Conservation (phyloP, 2,888 invertebrate genomes). For the Drosophila picticornis region DNA sequence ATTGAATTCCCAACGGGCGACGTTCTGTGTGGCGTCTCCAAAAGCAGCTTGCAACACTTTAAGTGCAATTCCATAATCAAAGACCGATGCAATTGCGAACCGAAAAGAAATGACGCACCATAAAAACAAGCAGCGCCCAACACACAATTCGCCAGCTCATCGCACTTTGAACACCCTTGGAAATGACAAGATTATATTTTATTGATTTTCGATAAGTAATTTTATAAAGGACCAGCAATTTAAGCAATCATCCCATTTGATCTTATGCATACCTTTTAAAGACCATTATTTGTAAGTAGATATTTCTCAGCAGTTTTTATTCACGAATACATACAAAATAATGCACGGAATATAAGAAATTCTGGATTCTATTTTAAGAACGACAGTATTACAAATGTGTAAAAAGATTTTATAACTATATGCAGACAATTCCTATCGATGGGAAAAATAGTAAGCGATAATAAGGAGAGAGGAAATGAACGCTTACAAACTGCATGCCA, state of each 20-base stretch:
- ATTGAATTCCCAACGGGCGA: conserved; percentile 13
- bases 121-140: conserved; percentile 55
- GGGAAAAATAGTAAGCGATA: not conserved
- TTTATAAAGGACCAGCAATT: not conserved
- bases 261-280: not conserved
- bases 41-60: conserved; percentile 64
- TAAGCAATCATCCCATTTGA: not conserved
- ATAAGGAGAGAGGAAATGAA: not conserved
- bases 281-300: not conserved
- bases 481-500: not conserved
- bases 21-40: conserved; percentile 25
- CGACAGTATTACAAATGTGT: not conserved
- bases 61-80: conserved; percentile 79
- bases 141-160: not conserved
- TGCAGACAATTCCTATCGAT: not conserved
- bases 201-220: not conserved
- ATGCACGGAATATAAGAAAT: not conserved
- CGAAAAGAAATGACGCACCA: conserved; percentile 63
- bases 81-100: conserved; percentile 50
- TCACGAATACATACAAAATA: not conserved
- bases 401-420: not conserved
- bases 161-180: conserved; percentile 19
- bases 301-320: not conserved
- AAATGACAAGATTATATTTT: not conserved
- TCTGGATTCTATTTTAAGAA: not conserved